These are phyloP conservation scores for Orchestes rusci DNA, from an alignment of 2,888 invertebrate species.

Conservation along the genomic window DNA sequence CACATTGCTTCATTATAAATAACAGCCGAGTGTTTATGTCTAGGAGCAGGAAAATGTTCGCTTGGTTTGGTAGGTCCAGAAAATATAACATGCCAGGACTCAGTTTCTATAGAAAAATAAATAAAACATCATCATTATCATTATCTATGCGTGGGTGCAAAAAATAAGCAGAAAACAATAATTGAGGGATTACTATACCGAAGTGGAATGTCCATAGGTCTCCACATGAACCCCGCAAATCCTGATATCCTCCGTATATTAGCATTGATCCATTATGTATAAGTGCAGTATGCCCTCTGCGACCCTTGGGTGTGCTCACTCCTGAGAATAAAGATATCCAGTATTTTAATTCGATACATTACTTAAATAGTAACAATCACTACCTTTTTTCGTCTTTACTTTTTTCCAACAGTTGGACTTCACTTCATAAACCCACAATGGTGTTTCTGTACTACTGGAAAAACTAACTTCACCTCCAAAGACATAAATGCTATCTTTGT, in stretches of 20 bases:
- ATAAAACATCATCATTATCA: background rate
- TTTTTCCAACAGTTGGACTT: slow-evolving; percentile 56
- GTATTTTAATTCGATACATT: too few species aligned
- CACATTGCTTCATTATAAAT: slow-evolving; percentile 72
- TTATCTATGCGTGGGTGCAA: too few species aligned
- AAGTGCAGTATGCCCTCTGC: slow-evolving; percentile 77
- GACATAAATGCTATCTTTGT: slow-evolving; percentile 68
- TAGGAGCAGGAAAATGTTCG: slow-evolving; percentile 54
- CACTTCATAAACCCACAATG: slow-evolving; percentile 77
- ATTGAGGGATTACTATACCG: too few species aligned
- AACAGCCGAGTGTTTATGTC: slow-evolving; percentile 81
- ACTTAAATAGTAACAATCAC: too few species aligned
- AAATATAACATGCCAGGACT: slow-evolving; percentile 66
- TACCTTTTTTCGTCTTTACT: slow-evolving; percentile 51
- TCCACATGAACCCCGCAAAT: slow-evolving; percentile 73
- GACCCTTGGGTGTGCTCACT: slow-evolving; percentile 59
- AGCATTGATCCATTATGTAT: slow-evolving; percentile 72
- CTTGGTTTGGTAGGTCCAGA: slow-evolving; percentile 38
- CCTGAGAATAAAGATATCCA: too few species aligned
- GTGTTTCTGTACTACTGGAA: slow-evolving; percentile 68
- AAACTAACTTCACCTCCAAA: slow-evolving; percentile 84
- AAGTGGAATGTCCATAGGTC: slow-evolving; percentile 86
- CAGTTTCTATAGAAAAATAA: slow-evolving; percentile 56
- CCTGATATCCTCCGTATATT: slow-evolving; percentile 82
- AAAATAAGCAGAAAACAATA: too few species aligned